phyloP scores from a whole-genome alignment of 2,797 vertebrate genomes.

The Periparus ater region DNA sequence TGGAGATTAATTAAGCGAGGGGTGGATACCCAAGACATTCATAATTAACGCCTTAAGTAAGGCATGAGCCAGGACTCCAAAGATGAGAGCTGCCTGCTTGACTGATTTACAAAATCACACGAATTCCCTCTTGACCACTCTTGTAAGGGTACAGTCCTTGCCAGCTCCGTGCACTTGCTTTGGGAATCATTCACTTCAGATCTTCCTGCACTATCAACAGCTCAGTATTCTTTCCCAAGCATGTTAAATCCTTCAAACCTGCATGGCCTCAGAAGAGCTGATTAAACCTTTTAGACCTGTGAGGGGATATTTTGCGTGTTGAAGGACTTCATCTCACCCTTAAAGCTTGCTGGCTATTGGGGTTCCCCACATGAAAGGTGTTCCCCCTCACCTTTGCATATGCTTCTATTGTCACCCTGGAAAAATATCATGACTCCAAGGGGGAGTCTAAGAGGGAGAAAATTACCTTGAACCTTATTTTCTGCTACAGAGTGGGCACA shows the following conservation, averaged over 20 bases:
- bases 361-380: neutral
- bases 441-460: neutral
- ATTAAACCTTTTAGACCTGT: slow-evolving; percentile 1
- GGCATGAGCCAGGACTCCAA: neutral
- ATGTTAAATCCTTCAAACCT: neutral
- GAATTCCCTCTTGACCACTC: slow-evolving; percentile 10
- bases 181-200: slow-evolving; percentile 18
- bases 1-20: slow-evolving; percentile 49
- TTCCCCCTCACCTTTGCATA: neutral
- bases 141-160: slow-evolving; percentile 7
- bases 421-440: neutral
- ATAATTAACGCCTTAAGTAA: slow-evolving; percentile 49
- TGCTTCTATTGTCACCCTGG: neutral
- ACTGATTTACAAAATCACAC: slow-evolving; percentile 36
- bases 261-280: neutral
- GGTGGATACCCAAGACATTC: neutral
- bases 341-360: neutral
- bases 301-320: neutral
- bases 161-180: neutral
- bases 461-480: neutral
- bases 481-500: neutral
- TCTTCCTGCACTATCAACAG: neutral
- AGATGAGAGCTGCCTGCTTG: slow-evolving; percentile 54
- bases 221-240: neutral
- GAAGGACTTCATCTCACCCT: neutral